Evolutionary conservation across 2,113 vertebrate genomes (phyloP), one percentile per base, ranked within the genome.

Genomic region (Tachuris rubrigastra): DNA sequence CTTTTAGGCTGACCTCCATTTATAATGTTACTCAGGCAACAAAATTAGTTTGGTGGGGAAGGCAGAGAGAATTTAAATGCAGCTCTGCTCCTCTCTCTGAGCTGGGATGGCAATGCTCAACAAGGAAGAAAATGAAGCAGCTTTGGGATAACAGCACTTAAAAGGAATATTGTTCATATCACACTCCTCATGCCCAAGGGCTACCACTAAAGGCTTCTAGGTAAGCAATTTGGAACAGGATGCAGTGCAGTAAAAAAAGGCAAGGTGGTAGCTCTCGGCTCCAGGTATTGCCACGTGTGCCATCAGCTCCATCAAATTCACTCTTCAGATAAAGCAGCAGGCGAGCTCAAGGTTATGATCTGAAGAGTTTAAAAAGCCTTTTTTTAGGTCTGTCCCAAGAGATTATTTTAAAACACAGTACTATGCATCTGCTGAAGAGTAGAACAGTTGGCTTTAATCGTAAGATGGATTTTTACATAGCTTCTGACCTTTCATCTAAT

Each of bases 401-500:
- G 97, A 88, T 89, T 97, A 74, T 97, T 97, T 95, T 94, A 97
- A 97, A 98, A 97, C 96, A 96, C 89, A 72, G 96, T 31, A 30
- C 93, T 59, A 89, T 5, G 62, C 59, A 85, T 87, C 88, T 94
- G 93, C 96, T 25, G 93, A 78, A 90, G 95, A 89, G 68, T 35
- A 95, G 87, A 94, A 95, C 84, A 94, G 78, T 95, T 87, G 94
- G 90, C 94, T 97, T 96, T 97, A 98, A 97, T 87, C 97, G 84
- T 96, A 93, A 94, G 80, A 96, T 81, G 89, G 87, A 83, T 94
- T 98, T 98, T 97, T 97, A 95, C 75, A 96, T 53, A 92, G 93
- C 92, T 97, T 96, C 96, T 98, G 96, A 98, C 93, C 94, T 97
- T 93, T 96, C 94, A 65, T 93, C 79, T 96, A 94, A 98, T 93